Percentiles rank a stretch among this genome's conserved stretches.
Conservation (phyloP, 2,113 vertebrate genomes). For the Montifringilla adamsi region DNA sequence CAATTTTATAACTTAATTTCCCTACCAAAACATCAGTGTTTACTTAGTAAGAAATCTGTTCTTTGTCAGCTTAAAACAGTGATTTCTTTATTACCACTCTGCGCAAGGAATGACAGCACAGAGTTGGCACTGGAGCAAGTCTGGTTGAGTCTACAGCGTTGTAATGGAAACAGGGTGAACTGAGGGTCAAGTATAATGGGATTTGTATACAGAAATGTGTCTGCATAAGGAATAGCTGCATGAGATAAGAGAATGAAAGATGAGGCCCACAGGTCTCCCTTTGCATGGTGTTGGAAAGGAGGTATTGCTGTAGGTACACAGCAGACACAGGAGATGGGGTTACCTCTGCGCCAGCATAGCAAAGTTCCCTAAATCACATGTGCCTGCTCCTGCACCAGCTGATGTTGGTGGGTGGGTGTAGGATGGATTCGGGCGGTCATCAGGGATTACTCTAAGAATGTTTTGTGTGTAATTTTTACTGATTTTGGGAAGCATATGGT, state of each 20-base stretch:
- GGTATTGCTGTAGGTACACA: not conserved
- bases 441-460: not conserved
- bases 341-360: fast-evolving
- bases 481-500: not conserved
- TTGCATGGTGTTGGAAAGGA: not conserved
- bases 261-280: not conserved
- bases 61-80: conserved; percentile 87
- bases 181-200: conserved; percentile 51
- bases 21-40: conserved; percentile 76
- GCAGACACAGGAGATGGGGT: not conserved
- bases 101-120: conserved; percentile 74
- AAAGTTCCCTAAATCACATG: not conserved
- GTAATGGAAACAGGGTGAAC: conserved; percentile 80
- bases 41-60: conserved; percentile 86
- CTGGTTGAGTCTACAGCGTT: conserved; percentile 76
- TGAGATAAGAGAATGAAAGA: conserved; percentile 45
- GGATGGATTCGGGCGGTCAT: not conserved
- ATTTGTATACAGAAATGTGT: conserved; percentile 60
- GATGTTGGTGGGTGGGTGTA: not conserved
- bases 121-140: conserved; percentile 78
- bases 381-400: not conserved
- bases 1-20: conserved; percentile 79
- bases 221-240: conserved; percentile 46
- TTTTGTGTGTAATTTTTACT: not conserved
- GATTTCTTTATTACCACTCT: conserved; percentile 86